These are phyloP conservation scores for Heterotis niloticus DNA, from an alignment of 2,113 vertebrate genomes.

Conservation along the genomic window DNA sequence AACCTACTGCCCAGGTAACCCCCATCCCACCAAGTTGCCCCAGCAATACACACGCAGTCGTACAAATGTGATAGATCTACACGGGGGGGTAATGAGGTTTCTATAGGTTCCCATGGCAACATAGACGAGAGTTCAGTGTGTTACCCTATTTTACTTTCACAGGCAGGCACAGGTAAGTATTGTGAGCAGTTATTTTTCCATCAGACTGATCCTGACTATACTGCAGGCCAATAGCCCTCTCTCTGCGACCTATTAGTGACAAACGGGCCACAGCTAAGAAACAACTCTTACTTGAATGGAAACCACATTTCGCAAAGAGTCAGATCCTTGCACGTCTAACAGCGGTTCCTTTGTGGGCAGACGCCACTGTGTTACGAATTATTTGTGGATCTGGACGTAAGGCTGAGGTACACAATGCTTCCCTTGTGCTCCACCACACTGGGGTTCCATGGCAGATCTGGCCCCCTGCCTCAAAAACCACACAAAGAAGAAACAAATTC, in stretches of 20 bases:
- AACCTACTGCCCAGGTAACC: neutral
- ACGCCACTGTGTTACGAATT: neutral
- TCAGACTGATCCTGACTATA: neutral
- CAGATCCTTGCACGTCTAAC: too few relatives aligned
- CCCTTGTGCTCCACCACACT: neutral
- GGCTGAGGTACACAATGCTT: neutral
- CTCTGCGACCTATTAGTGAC: neutral
- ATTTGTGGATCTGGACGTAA: neutral
- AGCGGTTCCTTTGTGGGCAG: neutral
- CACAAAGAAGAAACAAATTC: neutral
- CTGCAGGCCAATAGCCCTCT: neutral
- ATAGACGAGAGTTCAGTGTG: neutral
- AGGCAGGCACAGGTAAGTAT: neutral
- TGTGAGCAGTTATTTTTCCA: neutral
- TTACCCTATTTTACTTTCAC: constrained; percentile 1
- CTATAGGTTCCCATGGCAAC: neutral
- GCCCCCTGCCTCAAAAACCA: constrained; percentile 2
- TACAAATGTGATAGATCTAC: constrained; percentile 9
- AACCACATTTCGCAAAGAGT: neutral
- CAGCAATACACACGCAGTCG: neutral
- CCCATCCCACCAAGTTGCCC: neutral
- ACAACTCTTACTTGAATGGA: neutral
- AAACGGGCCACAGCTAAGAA: neutral
- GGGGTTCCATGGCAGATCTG: neutral
- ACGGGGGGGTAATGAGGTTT: neutral